phyloP scores from a whole-genome alignment of 2,113 vertebrate species.

The Thunnus maccoyii region DNA sequence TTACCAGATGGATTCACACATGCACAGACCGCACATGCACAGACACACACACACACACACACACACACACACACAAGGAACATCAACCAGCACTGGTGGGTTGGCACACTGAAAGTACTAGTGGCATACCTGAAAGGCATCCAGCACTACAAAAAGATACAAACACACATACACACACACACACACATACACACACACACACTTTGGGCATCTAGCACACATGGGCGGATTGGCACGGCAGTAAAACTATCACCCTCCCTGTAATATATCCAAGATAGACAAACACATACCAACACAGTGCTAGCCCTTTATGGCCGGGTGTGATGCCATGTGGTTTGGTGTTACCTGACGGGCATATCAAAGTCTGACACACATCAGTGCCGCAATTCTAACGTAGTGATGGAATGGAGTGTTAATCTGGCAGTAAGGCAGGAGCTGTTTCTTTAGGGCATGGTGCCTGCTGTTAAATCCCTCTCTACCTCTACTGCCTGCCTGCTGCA shows the following conservation, averaged over 20 bases:
- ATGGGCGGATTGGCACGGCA: conserved; percentile 44
- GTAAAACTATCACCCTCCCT: conserved; percentile 35
- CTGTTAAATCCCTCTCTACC: conserved; percentile 70
- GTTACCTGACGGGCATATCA: conserved; percentile 65
- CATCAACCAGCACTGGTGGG: conserved; percentile 20
- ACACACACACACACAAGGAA: conserved; percentile 13
- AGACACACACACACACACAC: conserved; percentile 36
- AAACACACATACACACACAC: conserved; percentile 13
- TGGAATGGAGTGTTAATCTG: conserved; percentile 71
- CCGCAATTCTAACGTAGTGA: conserved; percentile 41
- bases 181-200: background rate
- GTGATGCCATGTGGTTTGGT: conserved; percentile 49
- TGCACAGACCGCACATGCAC: conserved; percentile 13
- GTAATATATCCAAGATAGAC: conserved; percentile 47
- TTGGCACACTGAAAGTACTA: conserved; percentile 38
- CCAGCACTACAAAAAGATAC: conserved; percentile 32
- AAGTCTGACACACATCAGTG: conserved; percentile 36
- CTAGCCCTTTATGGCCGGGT: conserved; percentile 32
- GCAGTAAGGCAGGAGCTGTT: conserved; percentile 57
- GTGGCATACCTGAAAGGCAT: conserved; percentile 61
- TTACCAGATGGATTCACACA: conserved; percentile 76
- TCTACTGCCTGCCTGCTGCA: conserved; percentile 56
- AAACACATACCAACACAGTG: conserved; percentile 28
- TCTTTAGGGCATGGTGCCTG: conserved; percentile 64
- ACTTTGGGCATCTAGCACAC: conserved; percentile 9